Base-by-base conservation (phyloP, 2,888 invertebrate species). In the Lepidochrysops patricia region DNA sequence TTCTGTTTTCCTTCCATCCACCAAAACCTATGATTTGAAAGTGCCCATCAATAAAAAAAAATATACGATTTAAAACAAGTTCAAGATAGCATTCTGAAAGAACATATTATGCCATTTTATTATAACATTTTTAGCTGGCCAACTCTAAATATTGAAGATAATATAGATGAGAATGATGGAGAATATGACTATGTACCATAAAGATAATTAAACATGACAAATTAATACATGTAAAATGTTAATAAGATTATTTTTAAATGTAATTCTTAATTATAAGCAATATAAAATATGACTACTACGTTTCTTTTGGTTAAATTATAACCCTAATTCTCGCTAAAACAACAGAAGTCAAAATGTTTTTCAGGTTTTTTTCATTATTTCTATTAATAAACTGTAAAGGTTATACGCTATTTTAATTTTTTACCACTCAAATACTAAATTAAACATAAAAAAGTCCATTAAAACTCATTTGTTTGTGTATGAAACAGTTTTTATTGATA, bases 121-220 rank as follows among this genome's bases (percentile, higher is more conserved):
- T 61, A 62, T 56, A 63, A 62, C 52, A 63, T 63, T 65, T 62
- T 60, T 60, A 61, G 61, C 56, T 62, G 61, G 50, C 61, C 61
- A 65, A 60, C 62, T 64, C 54, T 37, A 62, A 61, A 57, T 63
- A 54, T 63, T 62, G 61, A 62, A 64, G 29, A 61, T 62, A 62
- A 64, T 63, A 57, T 54, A 63, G 34, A 54, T 61, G 52, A 32
- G 23, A n/a, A n/a, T n/a, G n/a, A n/a, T n/a, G n/a, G n/a, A n/a
- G n/a, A 62, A 58, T 62, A 58, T 58, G 63, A 62, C 49, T 61
- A 58, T 58, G 58, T 62, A 62, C 58, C 62, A 57, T 60, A 60
- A 60, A 62, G 6, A 64, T 59, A 64, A 62, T 62, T 63, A 63
- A 62, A 63, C 34, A 60, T 61, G 35, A 63, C 58, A 61, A 61